A percentile compares a stretch with the other conserved stretches of the same genome.
phyloP scores from a whole-genome alignment of 30 jellyfish, hydroid and myxozoan species.

The Sanderia malayensis region DNA sequence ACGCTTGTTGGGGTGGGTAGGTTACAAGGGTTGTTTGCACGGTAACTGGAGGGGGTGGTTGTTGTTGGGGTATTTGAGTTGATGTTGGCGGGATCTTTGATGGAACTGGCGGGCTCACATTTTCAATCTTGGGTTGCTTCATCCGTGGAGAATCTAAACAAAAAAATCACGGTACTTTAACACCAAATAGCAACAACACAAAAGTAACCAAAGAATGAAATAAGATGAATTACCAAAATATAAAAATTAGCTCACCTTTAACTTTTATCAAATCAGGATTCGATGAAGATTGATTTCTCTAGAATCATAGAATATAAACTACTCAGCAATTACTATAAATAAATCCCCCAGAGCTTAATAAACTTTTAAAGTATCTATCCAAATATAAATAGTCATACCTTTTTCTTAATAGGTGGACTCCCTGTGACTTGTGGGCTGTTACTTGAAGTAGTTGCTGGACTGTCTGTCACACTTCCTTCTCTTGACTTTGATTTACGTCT shows the following conservation, averaged over 20 bases:
- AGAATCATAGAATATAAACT: too few relatives aligned
- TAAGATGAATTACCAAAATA: too few relatives aligned
- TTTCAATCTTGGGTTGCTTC: constrained; percentile 48
- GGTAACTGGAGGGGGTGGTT: constrained; percentile 17
- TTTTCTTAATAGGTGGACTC: constrained; percentile 76
- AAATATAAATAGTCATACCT: too few relatives aligned
- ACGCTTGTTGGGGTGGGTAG: constrained; percentile 35
- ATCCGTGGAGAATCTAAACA: constrained; percentile 34
- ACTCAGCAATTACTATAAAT: too few relatives aligned
- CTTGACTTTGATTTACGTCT: constrained; percentile 77
- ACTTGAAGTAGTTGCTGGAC: constrained; percentile 56
- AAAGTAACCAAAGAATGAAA: too few relatives aligned
- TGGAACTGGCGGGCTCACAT: constrained; percentile 43
- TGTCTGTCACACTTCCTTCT: constrained; percentile 58
- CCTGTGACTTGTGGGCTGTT: constrained; percentile 61
- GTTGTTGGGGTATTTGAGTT: constrained; percentile 24
- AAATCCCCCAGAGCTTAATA: too few relatives aligned
- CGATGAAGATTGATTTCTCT: constrained; percentile 46
- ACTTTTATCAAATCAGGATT: constrained; percentile 24
- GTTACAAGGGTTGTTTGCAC: constrained; percentile 33
- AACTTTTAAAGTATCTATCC: too few relatives aligned
- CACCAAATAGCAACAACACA: too few relatives aligned
- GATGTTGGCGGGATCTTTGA: constrained; percentile 4
- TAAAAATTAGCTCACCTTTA: constrained; percentile 38
- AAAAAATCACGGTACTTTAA: too few relatives aligned